These are phyloP conservation scores for Pterobdella sp. DNA, from an alignment of 2,888 invertebrate genomes.

Conservation along the genomic window DNA sequence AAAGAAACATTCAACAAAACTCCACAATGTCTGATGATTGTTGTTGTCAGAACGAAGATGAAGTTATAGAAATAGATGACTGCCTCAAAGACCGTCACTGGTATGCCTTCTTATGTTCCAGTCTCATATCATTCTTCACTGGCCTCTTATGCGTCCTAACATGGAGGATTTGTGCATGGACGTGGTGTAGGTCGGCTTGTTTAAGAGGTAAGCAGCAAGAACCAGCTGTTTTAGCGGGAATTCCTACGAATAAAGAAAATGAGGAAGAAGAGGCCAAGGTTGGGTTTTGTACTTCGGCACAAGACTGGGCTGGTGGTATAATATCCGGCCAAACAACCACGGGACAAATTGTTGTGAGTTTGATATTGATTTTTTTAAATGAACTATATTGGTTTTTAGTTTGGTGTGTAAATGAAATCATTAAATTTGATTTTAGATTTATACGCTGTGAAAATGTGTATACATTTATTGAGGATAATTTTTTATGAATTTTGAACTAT, in stretches of 20 bases:
- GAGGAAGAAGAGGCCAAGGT: slow-evolving; percentile 68
- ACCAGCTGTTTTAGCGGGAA: slow-evolving; percentile 54
- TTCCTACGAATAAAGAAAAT: slow-evolving; percentile 51
- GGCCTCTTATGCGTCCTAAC: slow-evolving; percentile 84
- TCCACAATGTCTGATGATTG: neutral
- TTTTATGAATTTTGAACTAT: too few relatives aligned
- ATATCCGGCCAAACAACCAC: slow-evolving; percentile 99
- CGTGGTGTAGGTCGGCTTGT: slow-evolving; percentile 47
- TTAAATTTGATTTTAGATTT: too few relatives aligned
- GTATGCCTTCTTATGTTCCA: slow-evolving; percentile 74
- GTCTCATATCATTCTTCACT: slow-evolving; percentile 88
- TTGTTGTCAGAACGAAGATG: neutral
- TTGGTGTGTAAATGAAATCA: too few relatives aligned
- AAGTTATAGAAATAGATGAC: neutral
- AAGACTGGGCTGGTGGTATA: slow-evolving; percentile 99
- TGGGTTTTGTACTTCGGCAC: slow-evolving; percentile 99
- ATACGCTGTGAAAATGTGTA: too few relatives aligned
- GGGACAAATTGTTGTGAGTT: slow-evolving; percentile 62
- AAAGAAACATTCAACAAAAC: too few relatives aligned
- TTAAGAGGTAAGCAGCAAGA: slow-evolving; percentile 53
- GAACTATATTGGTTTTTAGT: too few relatives aligned
- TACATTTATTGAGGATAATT: too few relatives aligned
- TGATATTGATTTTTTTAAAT: too few relatives aligned
- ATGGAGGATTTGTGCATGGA: slow-evolving; percentile 85
- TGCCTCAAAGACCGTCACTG: slow-evolving; percentile 64